phyloP scores from a whole-genome alignment of 2,888 invertebrate species.

The Amblyteles armatorius region DNA sequence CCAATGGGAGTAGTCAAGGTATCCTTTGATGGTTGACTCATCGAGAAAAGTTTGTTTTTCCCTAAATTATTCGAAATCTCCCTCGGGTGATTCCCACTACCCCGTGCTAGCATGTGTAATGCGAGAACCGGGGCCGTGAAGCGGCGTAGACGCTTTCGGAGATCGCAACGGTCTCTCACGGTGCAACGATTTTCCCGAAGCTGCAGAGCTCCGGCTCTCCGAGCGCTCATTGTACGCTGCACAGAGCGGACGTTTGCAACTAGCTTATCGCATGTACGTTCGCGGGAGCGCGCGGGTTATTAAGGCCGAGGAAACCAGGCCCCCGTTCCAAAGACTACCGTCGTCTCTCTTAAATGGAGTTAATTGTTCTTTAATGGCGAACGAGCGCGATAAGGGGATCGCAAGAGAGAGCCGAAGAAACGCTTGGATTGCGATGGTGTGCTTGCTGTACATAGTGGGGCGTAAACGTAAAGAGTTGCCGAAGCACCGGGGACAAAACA shows the following conservation, averaged over 20 bases:
- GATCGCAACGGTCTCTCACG: slow-evolving; percentile 1
- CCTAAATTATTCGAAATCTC: too few species aligned
- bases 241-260: slow-evolving; percentile 48
- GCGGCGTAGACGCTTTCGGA: neutral
- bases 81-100: too few species aligned
- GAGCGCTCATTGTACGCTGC: slow-evolving; percentile 22
- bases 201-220: slow-evolving; percentile 27
- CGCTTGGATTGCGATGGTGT: slow-evolving; percentile 11
- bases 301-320: slow-evolving; percentile 29
- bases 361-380: slow-evolving; percentile 64
- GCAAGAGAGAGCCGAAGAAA: slow-evolving; percentile 46
- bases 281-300: slow-evolving; percentile 35
- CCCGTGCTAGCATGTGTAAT: too few species aligned
- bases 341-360: slow-evolving; percentile 35
- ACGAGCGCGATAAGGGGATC: slow-evolving; percentile 37
- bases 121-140: slow-evolving; percentile 3
- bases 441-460: neutral
- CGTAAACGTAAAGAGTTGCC: slow-evolving; percentile 4
- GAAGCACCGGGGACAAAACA: neutral
- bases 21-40: too few species aligned
- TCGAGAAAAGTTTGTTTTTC: too few species aligned
- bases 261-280: slow-evolving; percentile 49
- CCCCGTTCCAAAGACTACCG: neutral
- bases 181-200: slow-evolving; percentile 41
- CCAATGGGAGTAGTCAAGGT: too few species aligned